These are phyloP conservation scores for Urocolius indicus DNA, from an alignment of 2,113 vertebrate species.

Conservation along the genomic window DNA sequence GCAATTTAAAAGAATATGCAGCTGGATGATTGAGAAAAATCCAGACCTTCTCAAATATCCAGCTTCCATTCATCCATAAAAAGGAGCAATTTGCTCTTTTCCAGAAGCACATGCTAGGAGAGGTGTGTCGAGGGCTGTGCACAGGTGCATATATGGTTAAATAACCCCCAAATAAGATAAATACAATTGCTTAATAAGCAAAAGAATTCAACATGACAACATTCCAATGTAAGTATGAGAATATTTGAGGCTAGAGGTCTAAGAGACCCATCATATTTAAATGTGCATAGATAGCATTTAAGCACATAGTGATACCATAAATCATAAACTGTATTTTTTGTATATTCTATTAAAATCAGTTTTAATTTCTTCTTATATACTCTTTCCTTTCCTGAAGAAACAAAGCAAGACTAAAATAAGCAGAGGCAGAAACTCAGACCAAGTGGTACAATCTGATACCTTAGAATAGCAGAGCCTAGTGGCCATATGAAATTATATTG, in stretches of 20 bases:
- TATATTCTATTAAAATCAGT: not conserved
- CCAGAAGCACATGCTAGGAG: not conserved
- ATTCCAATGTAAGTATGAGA: not conserved
- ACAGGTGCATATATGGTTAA: not conserved
- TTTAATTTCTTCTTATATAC: not conserved
- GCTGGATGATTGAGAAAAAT: not conserved
- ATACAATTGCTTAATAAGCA: not conserved
- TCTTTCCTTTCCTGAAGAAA: not conserved
- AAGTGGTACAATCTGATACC: not conserved
- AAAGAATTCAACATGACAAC: not conserved
- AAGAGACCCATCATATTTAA: not conserved
- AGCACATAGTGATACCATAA: not conserved
- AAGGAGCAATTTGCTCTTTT: not conserved
- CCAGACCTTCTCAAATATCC: not conserved
- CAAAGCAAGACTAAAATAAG: not conserved
- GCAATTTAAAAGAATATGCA: conserved; percentile 13
- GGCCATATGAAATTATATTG: not conserved
- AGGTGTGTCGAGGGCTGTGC: not conserved
- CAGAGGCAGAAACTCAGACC: not conserved
- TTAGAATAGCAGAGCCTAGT: not conserved
- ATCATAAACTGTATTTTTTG: not conserved
- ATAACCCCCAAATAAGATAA: not conserved
- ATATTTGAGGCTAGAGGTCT: not conserved
- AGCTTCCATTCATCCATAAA: not conserved
- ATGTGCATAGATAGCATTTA: accelerated